Evolutionary conservation across 2,888 invertebrate species (phyloP).

Genomic region (Drosophila cognata): DNA sequence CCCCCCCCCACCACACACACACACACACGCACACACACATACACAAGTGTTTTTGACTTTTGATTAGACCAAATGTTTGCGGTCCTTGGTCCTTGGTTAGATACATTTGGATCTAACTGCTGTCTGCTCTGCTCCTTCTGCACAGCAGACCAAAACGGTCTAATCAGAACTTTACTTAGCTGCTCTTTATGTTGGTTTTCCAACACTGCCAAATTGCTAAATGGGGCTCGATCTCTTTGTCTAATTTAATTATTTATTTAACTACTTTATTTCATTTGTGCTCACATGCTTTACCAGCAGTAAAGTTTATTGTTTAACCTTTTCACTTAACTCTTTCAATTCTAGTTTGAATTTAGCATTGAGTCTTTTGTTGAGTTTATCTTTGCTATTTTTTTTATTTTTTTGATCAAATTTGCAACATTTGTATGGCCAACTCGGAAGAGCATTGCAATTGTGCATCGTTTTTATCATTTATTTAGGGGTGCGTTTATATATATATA

Average conservation of each 20-base stretch:
- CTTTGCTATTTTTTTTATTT: too few relatives aligned
- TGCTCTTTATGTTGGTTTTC: neutral
- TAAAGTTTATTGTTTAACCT: neutral
- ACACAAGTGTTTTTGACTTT: slow-evolving; percentile 69
- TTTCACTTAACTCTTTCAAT: neutral
- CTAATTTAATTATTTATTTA: neutral
- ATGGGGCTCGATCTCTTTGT: neutral
- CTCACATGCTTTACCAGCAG: neutral
- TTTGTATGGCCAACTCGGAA: neutral
- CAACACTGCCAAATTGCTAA: neutral
- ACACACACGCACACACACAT: slow-evolving; percentile 1
- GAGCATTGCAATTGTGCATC: neutral
- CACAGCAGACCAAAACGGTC: slow-evolving; percentile 36
- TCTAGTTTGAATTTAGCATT: neutral
- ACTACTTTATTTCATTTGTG: neutral
- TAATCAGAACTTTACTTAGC: neutral
- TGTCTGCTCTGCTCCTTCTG: slow-evolving; percentile 14
- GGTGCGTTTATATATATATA: neutral
- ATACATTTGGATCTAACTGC: slow-evolving; percentile 55
- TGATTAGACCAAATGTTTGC: slow-evolving; percentile 77
- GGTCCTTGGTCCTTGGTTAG: slow-evolving; percentile 47
- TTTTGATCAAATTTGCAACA: neutral
- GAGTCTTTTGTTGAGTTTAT: neutral
- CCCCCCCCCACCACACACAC: too few relatives aligned
- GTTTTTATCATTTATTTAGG: neutral